Conservation (phyloP, 1,140 invertebrate genomes). For the Liolophura sinensis region DNA sequence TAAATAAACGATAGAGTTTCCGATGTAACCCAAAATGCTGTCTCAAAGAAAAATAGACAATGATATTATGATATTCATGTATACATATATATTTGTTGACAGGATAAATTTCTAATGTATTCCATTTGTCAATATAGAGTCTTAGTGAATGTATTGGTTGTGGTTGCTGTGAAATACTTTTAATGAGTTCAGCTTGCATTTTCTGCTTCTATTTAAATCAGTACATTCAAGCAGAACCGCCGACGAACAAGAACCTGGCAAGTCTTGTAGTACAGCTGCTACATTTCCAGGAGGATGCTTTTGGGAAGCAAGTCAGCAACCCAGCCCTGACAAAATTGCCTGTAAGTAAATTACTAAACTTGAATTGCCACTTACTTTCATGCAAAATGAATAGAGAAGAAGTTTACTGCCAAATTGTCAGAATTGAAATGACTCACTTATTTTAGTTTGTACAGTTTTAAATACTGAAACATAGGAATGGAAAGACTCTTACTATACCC, state of each 20-base stretch:
- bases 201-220: slow-evolving; percentile 60
- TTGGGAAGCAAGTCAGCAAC: slow-evolving; percentile 90
- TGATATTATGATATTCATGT: too few species aligned
- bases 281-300: slow-evolving; percentile 95
- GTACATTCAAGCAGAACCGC: slow-evolving; percentile 89
- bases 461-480: not conserved
- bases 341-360: slow-evolving; percentile 47
- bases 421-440: not conserved
- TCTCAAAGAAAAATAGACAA: too few species aligned
- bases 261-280: slow-evolving; percentile 84
- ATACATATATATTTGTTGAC: too few species aligned
- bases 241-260: slow-evolving; percentile 88
- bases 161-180: too few species aligned
- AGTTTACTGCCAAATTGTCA: not conserved
- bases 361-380: not conserved
- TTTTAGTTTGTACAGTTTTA: not conserved
- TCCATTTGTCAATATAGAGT: too few species aligned
- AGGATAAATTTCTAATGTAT: too few species aligned
- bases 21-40: too few species aligned
- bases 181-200: too few species aligned
- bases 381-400: not conserved
- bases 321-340: slow-evolving; percentile 66
- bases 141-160: too few species aligned
- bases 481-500: not conserved
- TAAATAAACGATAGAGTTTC: too few species aligned